Evolutionary conservation across 92 coral and sea anemone species (phyloP).

Genomic region (Porites lobata): DNA sequence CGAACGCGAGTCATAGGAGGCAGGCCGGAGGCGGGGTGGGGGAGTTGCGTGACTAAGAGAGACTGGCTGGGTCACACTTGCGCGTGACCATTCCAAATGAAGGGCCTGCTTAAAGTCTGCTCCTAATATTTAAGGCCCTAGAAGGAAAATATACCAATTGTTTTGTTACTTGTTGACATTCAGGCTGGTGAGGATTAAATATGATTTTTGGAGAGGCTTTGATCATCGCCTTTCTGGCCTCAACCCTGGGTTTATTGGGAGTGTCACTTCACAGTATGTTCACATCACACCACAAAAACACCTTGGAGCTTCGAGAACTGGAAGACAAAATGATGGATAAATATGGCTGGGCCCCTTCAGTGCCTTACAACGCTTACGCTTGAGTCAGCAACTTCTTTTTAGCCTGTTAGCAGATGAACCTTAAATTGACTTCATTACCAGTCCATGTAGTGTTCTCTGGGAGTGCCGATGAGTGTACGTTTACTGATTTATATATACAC

Average conservation of each 20-base stretch:
- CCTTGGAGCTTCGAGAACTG: slow-evolving; percentile 5
- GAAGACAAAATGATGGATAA: slow-evolving; percentile 56
- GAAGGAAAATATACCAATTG: neutral
- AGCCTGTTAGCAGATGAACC: too few species aligned
- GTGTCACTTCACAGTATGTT: slow-evolving; percentile 25
- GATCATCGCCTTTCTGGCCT: slow-evolving; percentile 22
- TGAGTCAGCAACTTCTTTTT: neutral
- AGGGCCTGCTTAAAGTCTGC: too few species aligned
- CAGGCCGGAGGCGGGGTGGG: too few species aligned
- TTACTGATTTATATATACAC: too few species aligned
- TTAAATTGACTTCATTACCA: too few species aligned
- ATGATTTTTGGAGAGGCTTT: slow-evolving; percentile 50
- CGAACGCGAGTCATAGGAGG: too few species aligned
- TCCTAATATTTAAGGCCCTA: neutral
- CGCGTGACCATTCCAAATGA: too few species aligned
- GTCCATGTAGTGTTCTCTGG: too few species aligned
- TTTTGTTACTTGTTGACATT: neutral
- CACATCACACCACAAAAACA: neutral
- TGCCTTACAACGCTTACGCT: slow-evolving; percentile 16
- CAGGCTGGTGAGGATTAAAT: neutral
- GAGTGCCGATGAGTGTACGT: too few species aligned
- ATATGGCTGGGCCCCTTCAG: slow-evolving; percentile 50
- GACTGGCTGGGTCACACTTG: too few species aligned
- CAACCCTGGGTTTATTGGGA: slow-evolving; percentile 19
- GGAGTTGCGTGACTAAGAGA: too few species aligned